Percentiles rank a stretch among this genome's conserved stretches.
These are phyloP conservation scores for Acridotheres tristis DNA, from an alignment of 2,797 vertebrate genomes.

Conservation along the genomic window DNA sequence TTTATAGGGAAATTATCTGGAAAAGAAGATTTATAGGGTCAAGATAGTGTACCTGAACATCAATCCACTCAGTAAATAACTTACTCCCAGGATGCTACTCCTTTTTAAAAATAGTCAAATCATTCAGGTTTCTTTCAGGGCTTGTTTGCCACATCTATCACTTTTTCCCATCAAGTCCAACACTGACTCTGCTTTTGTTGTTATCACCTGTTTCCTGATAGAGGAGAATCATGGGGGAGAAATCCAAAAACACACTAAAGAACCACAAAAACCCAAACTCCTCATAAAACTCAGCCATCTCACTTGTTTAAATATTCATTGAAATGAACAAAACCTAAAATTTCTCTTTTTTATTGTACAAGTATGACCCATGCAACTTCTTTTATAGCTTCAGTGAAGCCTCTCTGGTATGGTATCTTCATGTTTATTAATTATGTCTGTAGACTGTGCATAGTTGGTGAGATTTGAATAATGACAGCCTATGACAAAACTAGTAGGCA, in stretches of 20 bases:
- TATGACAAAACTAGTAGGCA: background rate
- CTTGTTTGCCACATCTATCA: background rate
- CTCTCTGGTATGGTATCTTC: background rate
- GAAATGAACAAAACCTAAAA: background rate
- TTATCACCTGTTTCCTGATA: background rate
- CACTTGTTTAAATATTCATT: background rate
- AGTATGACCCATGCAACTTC: background rate
- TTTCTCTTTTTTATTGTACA: background rate
- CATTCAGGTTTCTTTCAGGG: background rate
- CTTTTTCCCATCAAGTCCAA: background rate
- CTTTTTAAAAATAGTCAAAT: background rate
- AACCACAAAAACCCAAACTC: background rate
- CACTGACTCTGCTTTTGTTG: background rate
- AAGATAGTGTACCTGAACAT: background rate
- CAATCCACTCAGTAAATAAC: background rate
- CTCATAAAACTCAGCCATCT: background rate
- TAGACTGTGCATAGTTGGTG: background rate
- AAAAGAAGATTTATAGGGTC: background rate
- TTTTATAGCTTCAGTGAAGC: background rate
- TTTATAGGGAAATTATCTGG: background rate
- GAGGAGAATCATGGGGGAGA: rapidly evolving
- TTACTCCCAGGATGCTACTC: background rate
- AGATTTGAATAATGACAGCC: background rate
- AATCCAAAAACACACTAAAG: background rate
- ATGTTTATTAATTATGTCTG: background rate